These are phyloP conservation scores for Phasia obesa DNA, from an alignment of 2,888 invertebrate genomes.

Conservation along the genomic window DNA sequence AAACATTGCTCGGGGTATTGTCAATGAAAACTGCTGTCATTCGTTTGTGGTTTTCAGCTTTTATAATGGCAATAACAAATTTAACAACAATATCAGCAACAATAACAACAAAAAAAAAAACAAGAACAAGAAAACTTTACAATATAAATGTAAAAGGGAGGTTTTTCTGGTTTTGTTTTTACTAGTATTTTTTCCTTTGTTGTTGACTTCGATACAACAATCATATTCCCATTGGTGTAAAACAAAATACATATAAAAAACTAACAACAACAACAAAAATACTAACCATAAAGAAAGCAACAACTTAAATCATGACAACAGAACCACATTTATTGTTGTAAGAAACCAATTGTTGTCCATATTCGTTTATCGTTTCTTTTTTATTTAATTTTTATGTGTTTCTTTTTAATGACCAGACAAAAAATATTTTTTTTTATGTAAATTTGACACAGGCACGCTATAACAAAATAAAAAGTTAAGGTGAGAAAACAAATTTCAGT, in stretches of 20 bases:
- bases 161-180: slow-evolving; percentile 53
- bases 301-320: slow-evolving; percentile 34
- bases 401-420: not conserved
- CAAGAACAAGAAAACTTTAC: slow-evolving; percentile 1
- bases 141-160: slow-evolving; percentile 48
- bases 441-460: not conserved
- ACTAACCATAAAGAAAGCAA: slow-evolving; percentile 31
- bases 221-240: slow-evolving; percentile 54
- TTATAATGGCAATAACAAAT: slow-evolving; percentile 42
- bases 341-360: slow-evolving; percentile 43
- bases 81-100: slow-evolving; percentile 10
- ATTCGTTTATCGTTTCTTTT: slow-evolving; percentile 22
- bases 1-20: slow-evolving; percentile 52
- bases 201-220: slow-evolving; percentile 41
- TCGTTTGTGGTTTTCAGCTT: slow-evolving; percentile 65
- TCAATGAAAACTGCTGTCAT: slow-evolving; percentile 68
- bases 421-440: not conserved
- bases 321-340: slow-evolving; percentile 54
- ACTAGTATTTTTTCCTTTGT: not conserved
- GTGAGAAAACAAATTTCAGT: slow-evolving; percentile 6
- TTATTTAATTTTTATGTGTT: not conserved
- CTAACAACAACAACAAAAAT: not conserved
- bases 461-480: not conserved
- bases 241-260: slow-evolving; percentile 4
- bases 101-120: not conserved